Evolutionary conservation across 37 sponge, comb jelly and placozoan species (phyloP).

Genomic region (Ephydatia muelleri): DNA sequence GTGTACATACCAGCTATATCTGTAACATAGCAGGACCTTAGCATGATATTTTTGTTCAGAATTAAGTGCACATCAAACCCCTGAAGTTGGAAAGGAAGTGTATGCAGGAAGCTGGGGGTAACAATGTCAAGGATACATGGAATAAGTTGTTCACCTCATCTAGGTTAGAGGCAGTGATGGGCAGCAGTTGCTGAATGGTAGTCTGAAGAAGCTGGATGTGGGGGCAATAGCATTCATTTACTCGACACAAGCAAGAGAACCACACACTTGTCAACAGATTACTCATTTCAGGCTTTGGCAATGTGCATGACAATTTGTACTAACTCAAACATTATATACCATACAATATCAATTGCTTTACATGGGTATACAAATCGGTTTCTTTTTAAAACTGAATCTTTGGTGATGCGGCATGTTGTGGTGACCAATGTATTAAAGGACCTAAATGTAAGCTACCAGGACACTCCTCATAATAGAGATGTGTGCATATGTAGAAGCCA

Average conservation of each 20-base stretch:
- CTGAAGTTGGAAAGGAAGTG: neutral
- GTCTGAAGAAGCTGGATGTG: conserved; percentile 19
- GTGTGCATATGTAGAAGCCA: neutral
- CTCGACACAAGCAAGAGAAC: neutral
- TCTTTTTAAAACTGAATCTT: too few relatives aligned
- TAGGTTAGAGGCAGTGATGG: neutral
- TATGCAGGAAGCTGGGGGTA: neutral
- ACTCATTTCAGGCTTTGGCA: neutral
- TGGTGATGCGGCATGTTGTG: too few relatives aligned
- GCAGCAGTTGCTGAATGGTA: conserved; percentile 13
- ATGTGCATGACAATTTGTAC: too few relatives aligned
- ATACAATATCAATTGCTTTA: too few relatives aligned
- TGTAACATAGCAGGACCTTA: conserved; percentile 12
- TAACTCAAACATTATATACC: too few relatives aligned
- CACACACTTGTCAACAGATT: neutral
- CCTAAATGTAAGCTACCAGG: too few relatives aligned
- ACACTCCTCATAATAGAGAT: too few relatives aligned
- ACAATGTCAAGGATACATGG: neutral
- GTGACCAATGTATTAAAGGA: too few relatives aligned
- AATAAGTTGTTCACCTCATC: conserved; percentile 14
- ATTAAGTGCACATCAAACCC: conserved; percentile 21
- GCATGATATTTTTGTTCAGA: neutral
- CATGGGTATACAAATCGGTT: too few relatives aligned
- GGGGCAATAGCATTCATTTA: neutral
- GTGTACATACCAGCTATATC: neutral